Base-by-base conservation (phyloP, 2,113 vertebrate genomes). In the Nibea albiflora region DNA sequence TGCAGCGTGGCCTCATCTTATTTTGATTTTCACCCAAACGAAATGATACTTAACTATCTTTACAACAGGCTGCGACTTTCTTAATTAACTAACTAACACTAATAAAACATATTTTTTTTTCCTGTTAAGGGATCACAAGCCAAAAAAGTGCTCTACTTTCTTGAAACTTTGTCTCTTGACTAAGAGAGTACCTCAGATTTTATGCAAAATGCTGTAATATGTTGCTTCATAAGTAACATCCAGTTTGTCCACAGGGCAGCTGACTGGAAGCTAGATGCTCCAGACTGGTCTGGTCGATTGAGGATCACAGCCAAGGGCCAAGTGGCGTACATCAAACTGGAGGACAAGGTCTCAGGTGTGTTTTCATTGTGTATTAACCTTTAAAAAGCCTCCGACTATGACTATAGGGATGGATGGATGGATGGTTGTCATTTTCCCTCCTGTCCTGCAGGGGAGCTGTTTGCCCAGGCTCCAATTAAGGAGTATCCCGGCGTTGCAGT, bases 261-360 rank as follows among this genome's bases (percentile, higher is more conserved):
- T 49, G 98, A 99, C 92, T 99, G 98, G 98, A 99, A 99, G 90
- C 93, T 99, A 85, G 98, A 99, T 35, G 81, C 96, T 61, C 98
- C 98, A 0, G 97, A 98, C 86, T 99, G 98, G 98, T 97, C 95
- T 4, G 98, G 98, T 14, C 94, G 98, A 5, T 94, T 99, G 84
- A 95, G 98, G 78, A 94, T 99, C 85, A 99, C 97, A 35, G 97
- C 98, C 16, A 97, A 96, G 91, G 98, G 97, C 76, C 97, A 96
- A 87, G 95, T 96, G 42, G 97, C 97, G 0, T 98, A 92, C 49
- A 96, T 99, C 78, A 99, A 99, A 81, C 95, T 99, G 39, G 98
- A 99, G 86, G 97, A 99, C 94, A 99, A 97, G 86, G 88, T 97
- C 83, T 98, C 98, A 94, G 98, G 98, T 95, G 42, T 0, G 19